Conservation (phyloP, 30 jellyfish, hydroid and myxozoan species). For the Morbakka virulenta region DNA sequence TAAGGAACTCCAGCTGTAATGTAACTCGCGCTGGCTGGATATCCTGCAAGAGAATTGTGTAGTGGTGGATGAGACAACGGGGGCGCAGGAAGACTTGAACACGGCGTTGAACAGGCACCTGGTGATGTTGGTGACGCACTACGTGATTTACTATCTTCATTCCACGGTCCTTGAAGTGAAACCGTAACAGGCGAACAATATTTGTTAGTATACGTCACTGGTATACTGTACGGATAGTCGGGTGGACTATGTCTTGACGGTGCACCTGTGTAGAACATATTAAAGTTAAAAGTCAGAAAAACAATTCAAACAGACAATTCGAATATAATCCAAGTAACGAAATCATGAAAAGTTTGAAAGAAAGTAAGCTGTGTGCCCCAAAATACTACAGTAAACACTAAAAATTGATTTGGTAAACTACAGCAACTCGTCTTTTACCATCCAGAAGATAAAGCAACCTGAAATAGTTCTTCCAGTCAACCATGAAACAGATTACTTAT, state of each 20-base stretch:
- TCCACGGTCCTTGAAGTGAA: slow-evolving; percentile 55
- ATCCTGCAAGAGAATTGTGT: slow-evolving; percentile 54
- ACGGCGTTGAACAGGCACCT: slow-evolving; percentile 54
- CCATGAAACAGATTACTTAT: too few relatives aligned
- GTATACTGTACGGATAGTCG: slow-evolving; percentile 63
- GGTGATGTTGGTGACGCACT: slow-evolving; percentile 75
- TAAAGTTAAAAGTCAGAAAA: too few relatives aligned
- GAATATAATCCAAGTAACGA: too few relatives aligned
- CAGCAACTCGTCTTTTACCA: too few relatives aligned
- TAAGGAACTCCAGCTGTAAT: slow-evolving; percentile 36
- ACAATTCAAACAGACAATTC: too few relatives aligned
- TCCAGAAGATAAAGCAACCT: too few relatives aligned
- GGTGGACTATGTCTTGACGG: slow-evolving; percentile 67
- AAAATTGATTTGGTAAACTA: too few relatives aligned
- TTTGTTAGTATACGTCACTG: slow-evolving; percentile 47
- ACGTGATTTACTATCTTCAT: slow-evolving; percentile 63
- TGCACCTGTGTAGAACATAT: too few relatives aligned
- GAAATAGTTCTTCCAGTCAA: too few relatives aligned
- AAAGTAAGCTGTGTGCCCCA: too few relatives aligned
- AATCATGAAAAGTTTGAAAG: too few relatives aligned
- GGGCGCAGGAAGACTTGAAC: slow-evolving; percentile 76
- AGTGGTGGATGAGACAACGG: slow-evolving; percentile 87
- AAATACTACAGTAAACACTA: too few relatives aligned
- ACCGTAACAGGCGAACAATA: slow-evolving; percentile 32
- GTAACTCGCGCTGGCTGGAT: slow-evolving; percentile 45